Evolutionary conservation across 64 coral and sea anemone species (phyloP).

Genomic region (Stylophora pistillata): DNA sequence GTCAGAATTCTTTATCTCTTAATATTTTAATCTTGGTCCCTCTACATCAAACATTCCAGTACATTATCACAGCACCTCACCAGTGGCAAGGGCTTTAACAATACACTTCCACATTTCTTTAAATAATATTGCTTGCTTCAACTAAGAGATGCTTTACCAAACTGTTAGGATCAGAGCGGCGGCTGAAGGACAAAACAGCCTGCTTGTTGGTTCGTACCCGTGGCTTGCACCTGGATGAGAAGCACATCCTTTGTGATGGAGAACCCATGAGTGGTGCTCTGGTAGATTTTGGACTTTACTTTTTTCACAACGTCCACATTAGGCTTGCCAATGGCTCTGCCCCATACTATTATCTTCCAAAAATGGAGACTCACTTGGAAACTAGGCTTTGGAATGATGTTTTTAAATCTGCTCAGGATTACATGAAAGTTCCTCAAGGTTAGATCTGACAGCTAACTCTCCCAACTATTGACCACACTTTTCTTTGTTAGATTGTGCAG

Average conservation of each 20-base stretch:
- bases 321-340: slow-evolving; percentile 77
- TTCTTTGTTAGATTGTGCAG: no score
- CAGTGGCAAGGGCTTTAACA: no score
- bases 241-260: slow-evolving; percentile 94
- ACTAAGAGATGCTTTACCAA: background rate
- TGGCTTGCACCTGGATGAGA: slow-evolving; percentile 96
- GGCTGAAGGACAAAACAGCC: slow-evolving; percentile 88
- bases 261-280: slow-evolving; percentile 85
- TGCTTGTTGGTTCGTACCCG: slow-evolving; percentile 78
- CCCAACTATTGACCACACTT: no score
- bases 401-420: slow-evolving; percentile 90
- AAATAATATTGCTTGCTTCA: no score
- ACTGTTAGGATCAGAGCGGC: slow-evolving; percentile 74
- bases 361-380: slow-evolving; percentile 95
- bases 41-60: no score
- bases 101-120: no score
- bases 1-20: no score
- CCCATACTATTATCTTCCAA: slow-evolving; percentile 97
- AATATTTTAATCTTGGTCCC: no score
- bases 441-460: background rate
- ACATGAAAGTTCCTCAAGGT: slow-evolving; percentile 97
- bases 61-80: no score
- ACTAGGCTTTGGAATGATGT: slow-evolving; percentile 98
- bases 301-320: slow-evolving; percentile 91
- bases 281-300: slow-evolving; percentile 98